These are phyloP conservation scores for Rhinopomastus cyanomelas DNA, from an alignment of 2,113 vertebrate species.

Conservation along the genomic window DNA sequence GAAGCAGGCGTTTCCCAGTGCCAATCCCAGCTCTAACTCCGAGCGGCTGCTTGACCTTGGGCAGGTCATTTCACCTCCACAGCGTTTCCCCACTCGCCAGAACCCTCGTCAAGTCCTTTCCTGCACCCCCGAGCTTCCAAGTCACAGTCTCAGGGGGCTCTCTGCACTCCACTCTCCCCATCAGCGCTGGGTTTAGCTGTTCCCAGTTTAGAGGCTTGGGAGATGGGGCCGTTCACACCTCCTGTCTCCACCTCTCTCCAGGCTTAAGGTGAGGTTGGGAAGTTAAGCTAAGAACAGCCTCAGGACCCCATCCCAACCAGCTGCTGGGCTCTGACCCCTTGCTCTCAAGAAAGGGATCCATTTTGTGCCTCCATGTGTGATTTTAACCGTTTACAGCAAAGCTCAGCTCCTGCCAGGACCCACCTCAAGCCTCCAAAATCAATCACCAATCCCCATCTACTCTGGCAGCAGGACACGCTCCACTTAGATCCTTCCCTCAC, in stretches of 20 bases:
- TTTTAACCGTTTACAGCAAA: background rate
- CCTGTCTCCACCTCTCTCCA: background rate
- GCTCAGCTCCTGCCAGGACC: background rate
- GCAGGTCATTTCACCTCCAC: slow-evolving; percentile 24
- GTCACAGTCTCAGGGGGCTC: background rate
- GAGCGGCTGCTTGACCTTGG: slow-evolving; percentile 15
- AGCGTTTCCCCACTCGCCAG: background rate
- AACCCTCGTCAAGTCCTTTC: background rate
- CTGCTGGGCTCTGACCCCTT: background rate
- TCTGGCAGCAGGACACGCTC: rapidly evolving
- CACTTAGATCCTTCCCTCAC: background rate
- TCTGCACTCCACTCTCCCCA: background rate
- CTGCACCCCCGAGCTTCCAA: background rate
- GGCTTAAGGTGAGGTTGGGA: background rate
- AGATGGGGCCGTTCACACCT: background rate
- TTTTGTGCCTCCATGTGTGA: slow-evolving; percentile 15
- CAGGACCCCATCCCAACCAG: background rate
- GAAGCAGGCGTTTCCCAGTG: background rate
- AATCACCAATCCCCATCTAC: background rate
- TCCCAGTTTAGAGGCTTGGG: background rate
- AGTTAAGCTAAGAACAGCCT: slow-evolving; percentile 37
- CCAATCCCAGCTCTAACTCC: background rate
- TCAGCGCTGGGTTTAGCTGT: background rate
- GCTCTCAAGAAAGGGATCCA: slow-evolving; percentile 31
- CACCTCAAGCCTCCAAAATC: rapidly evolving